These are phyloP conservation scores for Oreamnos americanus DNA, from an alignment of 2,113 vertebrate genomes.

Conservation along the genomic window DNA sequence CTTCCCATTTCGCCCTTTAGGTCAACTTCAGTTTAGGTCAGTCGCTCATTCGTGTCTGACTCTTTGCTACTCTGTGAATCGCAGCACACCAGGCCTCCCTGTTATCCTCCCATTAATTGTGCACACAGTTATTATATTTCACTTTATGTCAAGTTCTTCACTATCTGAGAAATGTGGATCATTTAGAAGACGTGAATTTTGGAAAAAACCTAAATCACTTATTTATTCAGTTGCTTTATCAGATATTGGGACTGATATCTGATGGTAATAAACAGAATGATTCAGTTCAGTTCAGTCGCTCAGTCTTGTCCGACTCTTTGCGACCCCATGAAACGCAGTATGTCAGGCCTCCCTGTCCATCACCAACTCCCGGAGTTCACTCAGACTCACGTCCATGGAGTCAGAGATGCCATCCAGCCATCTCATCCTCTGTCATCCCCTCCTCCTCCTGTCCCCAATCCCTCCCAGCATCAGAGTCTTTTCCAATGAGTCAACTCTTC, in stretches of 20 bases:
- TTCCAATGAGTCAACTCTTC: no score
- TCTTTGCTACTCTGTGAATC: no score
- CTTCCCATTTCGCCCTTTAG: background rate
- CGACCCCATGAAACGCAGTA: fast-evolving
- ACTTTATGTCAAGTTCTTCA: background rate
- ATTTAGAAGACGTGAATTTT: background rate
- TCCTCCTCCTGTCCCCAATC: no score
- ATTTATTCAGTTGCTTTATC: background rate
- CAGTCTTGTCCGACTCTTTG: no score
- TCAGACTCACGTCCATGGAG: fast-evolving
- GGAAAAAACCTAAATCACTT: background rate
- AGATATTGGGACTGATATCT: fast-evolving
- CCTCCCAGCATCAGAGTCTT: no score
- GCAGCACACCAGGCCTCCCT: no score
- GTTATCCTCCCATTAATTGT: background rate
- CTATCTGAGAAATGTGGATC: background rate
- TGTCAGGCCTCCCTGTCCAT: no score
- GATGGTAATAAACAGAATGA: background rate
- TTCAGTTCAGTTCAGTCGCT: background rate
- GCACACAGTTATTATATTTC: background rate
- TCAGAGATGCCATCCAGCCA: no score
- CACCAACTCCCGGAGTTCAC: no score
- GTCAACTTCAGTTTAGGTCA: no score
- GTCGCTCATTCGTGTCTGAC: fast-evolving
- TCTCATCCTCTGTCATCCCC: no score